Evolutionary conservation across 2,888 invertebrate genomes (phyloP).

Genomic region (Osmoderma eremita): DNA sequence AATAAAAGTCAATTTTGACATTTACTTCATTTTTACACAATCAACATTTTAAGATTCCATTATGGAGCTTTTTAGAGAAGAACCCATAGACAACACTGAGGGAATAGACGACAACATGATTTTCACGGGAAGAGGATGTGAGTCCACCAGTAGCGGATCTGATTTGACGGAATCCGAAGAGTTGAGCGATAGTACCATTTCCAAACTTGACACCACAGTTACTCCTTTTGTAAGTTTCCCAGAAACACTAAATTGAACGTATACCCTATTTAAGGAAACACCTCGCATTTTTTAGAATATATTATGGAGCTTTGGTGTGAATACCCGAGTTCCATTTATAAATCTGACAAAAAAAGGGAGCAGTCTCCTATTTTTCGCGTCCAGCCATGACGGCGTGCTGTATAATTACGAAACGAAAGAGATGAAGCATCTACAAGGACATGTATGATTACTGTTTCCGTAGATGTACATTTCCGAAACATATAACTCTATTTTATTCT

Average conservation of each 20-base stretch:
- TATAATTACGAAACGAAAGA: conserved; percentile 71
- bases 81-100: background rate
- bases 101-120: conserved; percentile 22
- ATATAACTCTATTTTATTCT: conserved; percentile 6
- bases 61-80: conserved; percentile 18
- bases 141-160: background rate
- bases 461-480: background rate
- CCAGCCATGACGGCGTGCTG: conserved; percentile 71
- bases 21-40: too few relatives aligned
- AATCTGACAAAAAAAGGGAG: conserved; percentile 69
- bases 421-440: conserved; percentile 74
- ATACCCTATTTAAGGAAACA: background rate
- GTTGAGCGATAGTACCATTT: conserved; percentile 18
- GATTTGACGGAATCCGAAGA: conserved; percentile 31
- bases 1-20: too few relatives aligned
- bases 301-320: conserved; percentile 74
- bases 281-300: conserved; percentile 63
- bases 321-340: conserved; percentile 68
- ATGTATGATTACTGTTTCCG: conserved; percentile 63
- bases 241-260: background rate
- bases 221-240: conserved; percentile 39
- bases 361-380: conserved; percentile 70
- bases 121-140: conserved; percentile 14
- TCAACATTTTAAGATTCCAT: too few relatives aligned
- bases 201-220: conserved; percentile 36